Conservation (phyloP, 2,113 vertebrate genomes). For the Octodon degus region DNA sequence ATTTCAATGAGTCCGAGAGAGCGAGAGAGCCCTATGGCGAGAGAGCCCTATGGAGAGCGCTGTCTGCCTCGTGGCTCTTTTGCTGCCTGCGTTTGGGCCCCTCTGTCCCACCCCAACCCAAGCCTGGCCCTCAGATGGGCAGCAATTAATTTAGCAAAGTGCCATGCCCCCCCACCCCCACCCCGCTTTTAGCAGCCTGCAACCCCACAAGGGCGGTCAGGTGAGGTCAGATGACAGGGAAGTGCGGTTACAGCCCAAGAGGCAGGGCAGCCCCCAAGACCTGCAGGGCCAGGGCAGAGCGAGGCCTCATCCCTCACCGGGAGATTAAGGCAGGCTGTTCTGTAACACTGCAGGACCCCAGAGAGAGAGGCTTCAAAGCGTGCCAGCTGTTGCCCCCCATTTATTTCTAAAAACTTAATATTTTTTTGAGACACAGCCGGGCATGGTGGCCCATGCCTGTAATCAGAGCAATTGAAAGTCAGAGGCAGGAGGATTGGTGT, state of each 20-base stretch:
- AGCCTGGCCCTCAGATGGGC: not conserved
- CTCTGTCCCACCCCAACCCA: too few species aligned
- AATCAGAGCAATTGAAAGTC: too few species aligned
- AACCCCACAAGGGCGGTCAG: not conserved
- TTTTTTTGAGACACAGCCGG: not conserved
- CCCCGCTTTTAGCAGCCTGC: not conserved
- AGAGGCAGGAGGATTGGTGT: too few species aligned
- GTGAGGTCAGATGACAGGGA: not conserved
- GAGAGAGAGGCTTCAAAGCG: not conserved
- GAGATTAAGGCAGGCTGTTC: too few species aligned
- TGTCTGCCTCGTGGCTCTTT: not conserved
- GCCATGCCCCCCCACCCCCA: not conserved
- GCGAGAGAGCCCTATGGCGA: too few species aligned
- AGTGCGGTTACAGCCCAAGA: not conserved
- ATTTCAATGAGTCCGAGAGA: conserved; percentile 7
- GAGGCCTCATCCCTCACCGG: too few species aligned
- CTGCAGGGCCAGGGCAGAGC: not conserved
- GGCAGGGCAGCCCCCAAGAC: not conserved
- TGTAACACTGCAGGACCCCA: too few species aligned
- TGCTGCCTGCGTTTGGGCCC: not conserved
- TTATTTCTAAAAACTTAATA: not conserved
- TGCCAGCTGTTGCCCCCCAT: not conserved
- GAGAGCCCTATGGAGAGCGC: not conserved
- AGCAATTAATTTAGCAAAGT: not conserved
- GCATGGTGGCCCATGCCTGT: too few species aligned